Evolutionary conservation across 2,797 vertebrate genomes (phyloP).

Genomic region (Esox masquinongy): DNA sequence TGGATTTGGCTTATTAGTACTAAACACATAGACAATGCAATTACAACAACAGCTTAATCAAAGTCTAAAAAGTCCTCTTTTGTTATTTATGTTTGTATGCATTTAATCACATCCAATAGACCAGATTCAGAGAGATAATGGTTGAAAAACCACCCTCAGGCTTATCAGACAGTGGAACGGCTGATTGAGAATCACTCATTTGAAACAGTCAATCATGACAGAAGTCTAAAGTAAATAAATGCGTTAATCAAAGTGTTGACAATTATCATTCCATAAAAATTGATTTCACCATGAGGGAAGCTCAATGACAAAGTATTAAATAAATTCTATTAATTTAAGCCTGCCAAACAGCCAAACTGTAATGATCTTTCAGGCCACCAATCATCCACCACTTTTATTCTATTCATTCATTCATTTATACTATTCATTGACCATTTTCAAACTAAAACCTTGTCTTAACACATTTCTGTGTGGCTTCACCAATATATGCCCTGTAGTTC

Average conservation of each 20-base stretch:
- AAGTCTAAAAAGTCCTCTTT: no score
- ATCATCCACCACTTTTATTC: conserved; percentile 5
- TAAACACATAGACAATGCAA: no score
- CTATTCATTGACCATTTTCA: background rate
- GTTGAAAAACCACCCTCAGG: no score
- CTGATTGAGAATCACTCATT: conserved; percentile 27
- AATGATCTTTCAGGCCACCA: background rate
- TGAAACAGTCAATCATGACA: conserved; percentile 56
- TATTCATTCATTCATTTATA: background rate
- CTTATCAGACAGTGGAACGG: no score
- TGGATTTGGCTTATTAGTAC: no score
- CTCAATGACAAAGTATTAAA: conserved; percentile 23
- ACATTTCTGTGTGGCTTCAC: conserved; percentile 58
- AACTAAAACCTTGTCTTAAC: background rate
- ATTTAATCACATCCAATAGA: no score
- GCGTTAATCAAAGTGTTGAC: conserved; percentile 37
- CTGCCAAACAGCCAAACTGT: background rate
- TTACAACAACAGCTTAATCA: no score
- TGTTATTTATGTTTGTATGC: no score
- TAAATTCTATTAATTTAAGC: no score
- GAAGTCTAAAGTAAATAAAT: conserved; percentile 45
- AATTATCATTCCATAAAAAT: conserved; percentile 52
- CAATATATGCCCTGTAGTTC: conserved; percentile 44
- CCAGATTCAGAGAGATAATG: no score
- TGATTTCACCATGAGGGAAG: conserved; percentile 28